Conservation (phyloP, 2,888 invertebrate species). For the Phortica okadai region DNA sequence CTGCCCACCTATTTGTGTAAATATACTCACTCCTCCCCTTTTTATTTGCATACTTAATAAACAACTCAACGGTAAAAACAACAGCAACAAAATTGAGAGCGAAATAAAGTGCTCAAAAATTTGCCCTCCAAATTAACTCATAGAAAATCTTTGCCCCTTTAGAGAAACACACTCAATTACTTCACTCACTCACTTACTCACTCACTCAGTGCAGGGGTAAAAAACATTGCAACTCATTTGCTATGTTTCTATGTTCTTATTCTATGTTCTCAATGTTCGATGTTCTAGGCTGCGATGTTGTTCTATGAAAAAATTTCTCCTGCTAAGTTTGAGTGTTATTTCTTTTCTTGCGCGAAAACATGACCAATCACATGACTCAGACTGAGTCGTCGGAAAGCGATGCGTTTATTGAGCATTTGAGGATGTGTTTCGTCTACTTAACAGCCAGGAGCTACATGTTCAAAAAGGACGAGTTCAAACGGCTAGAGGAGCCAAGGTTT, state of each 20-base stretch:
- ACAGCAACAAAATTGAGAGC: not conserved
- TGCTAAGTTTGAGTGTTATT: not conserved
- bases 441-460: no score
- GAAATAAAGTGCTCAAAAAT: not conserved
- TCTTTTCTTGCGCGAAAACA: no score
- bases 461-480: no score
- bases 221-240: not conserved
- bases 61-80: not conserved
- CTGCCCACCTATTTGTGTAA: constrained; percentile 13
- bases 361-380: no score
- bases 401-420: no score
- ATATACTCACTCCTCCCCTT: constrained; percentile 16
- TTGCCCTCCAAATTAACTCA: not conserved
- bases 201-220: not conserved
- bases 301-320: not conserved
- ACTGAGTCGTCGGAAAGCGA: no score
- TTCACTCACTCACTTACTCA: not conserved
- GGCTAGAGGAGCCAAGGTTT: no score
- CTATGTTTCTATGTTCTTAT: not conserved
- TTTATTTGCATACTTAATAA: not conserved
- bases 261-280: not conserved
- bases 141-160: not conserved
- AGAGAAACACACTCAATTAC: not conserved
- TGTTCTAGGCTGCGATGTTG: not conserved
- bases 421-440: no score